Evolutionary conservation across 2,113 vertebrate genomes (phyloP), one percentile per base, ranked within the genome.

Genomic region (Pelodiscus sinensis): DNA sequence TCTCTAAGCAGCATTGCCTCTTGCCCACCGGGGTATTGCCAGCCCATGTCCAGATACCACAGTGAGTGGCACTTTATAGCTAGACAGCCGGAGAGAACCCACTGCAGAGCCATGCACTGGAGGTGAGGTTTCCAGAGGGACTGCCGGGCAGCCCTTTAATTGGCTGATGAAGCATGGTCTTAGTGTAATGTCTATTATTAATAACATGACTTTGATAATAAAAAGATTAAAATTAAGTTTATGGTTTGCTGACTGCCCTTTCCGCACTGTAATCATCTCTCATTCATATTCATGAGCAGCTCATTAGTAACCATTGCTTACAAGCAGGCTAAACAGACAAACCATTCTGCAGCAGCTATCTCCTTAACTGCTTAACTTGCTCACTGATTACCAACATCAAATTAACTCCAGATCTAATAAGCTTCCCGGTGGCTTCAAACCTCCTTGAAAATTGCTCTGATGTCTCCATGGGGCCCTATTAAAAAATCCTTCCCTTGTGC

Each of bases 211-310:
- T 95, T 93, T 88, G 92, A 88, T 95, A 95, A 95, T 92, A 95
- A 95, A 95, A 95, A 94, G 95, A 96, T 95, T 82, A 94, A 96
- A 87, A 95, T 93, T n/a, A 86, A 79, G 96, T 91, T 96, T 93
- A 94, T 89, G 96, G 93, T 89, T 95, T 95, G 94, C 92, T 84
- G 96, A 75, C 94, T 95, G 93, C 94, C 95, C 95, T 94, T 87
- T 92, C 86, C 90, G 24, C 21, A 11, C 90, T 88, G 88, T 55
- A 89, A 95, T 79, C 96, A 90, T 86, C 84, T 73, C 92, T 93
- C 94, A 86, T 94, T 55, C 87, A 89, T 89, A 95, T 95, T 95
- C 94, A 91, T 91, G 92, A 96, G 22, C 52, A 52, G 7, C 96
- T 96, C 95, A 85, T 94, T 97, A 95, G 81, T 92, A 92, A 91